A percentile compares a stretch with the other conserved stretches of the same genome.
Conservation (phyloP, 2,888 invertebrate genomes). For the Apomyelois bistriatella region DNA sequence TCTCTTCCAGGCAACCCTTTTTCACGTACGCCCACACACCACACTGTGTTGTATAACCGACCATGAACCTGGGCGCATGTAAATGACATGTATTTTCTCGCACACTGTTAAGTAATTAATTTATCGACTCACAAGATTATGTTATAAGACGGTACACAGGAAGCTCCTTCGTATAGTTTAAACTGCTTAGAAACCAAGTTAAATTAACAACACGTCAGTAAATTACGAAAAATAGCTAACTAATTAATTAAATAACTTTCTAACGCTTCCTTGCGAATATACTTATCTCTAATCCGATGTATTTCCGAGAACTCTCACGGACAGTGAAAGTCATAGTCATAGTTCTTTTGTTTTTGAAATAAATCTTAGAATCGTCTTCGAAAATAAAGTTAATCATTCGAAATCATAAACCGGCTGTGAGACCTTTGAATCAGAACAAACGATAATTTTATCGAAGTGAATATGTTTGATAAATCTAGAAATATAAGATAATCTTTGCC, state of each 20-base stretch:
- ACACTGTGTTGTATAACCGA: too few species aligned
- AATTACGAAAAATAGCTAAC: not conserved
- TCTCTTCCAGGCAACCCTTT: too few species aligned
- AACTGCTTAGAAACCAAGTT: not conserved
- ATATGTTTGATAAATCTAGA: not conserved
- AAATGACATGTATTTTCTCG: too few species aligned
- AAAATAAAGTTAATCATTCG: not conserved
- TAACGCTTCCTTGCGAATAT: slow-evolving; percentile 9
- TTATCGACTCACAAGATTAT: too few species aligned
- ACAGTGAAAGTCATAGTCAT: slow-evolving; percentile 9
- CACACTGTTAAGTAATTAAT: too few species aligned
- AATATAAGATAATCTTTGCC: not conserved
- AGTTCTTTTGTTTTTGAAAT: slow-evolving; percentile 10
- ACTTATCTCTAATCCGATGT: slow-evolving; percentile 5
- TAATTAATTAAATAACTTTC: slow-evolving; percentile 13
- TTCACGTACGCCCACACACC: too few species aligned
- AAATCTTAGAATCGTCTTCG: not conserved
- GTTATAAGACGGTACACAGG: not conserved
- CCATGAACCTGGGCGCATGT: too few species aligned
- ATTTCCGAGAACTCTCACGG: slow-evolving; percentile 8
- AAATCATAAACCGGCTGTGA: not conserved
- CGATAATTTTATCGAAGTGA: not conserved
- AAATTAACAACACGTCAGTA: not conserved
- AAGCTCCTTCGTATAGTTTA: not conserved
- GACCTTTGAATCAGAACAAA: not conserved